A percentile compares a stretch with the other conserved stretches of the same genome.
phyloP scores from a whole-genome alignment of 1,140 invertebrate genomes.

The Drosophila obscura region DNA sequence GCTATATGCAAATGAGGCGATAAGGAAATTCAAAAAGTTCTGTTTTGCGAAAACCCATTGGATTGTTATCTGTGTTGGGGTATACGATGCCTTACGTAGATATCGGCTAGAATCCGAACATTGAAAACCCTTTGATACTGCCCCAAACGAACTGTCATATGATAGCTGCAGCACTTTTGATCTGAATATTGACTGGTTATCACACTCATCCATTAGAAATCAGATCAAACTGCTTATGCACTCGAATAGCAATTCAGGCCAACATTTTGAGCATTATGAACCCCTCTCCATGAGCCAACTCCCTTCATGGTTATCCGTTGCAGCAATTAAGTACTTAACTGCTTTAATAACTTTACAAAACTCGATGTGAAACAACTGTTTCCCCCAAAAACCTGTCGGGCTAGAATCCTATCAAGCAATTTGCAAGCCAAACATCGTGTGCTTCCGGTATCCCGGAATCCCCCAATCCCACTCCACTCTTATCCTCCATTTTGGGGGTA shows the following conservation, averaged over 20 bases:
- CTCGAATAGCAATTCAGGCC: background rate
- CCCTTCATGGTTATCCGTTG: constrained; percentile 24
- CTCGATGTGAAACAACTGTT: constrained; percentile 44
- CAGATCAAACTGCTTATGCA: too few species aligned
- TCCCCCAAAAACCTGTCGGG: constrained; percentile 37
- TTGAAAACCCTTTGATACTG: too few species aligned
- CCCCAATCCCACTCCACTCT: constrained; percentile 1
- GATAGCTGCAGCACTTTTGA: too few species aligned
- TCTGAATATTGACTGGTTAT: too few species aligned
- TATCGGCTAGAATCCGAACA: too few species aligned
- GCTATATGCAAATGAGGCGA: constrained; percentile 41
- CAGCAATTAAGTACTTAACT: constrained; percentile 40
- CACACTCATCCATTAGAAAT: too few species aligned
- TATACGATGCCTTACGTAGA: too few species aligned
- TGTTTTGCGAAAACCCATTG: background rate
- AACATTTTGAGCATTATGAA: background rate
- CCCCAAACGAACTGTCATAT: too few species aligned
- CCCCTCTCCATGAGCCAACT: background rate
- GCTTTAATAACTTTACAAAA: constrained; percentile 48
- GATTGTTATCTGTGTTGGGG: too few species aligned
- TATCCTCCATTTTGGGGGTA: too few species aligned
- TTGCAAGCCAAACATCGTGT: constrained; percentile 54
- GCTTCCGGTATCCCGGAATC: constrained; percentile 27
- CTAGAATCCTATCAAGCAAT: constrained; percentile 67
- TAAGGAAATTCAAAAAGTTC: constrained; percentile 33